phyloP scores from a whole-genome alignment of 2,888 invertebrate species.

The Caenorhabditis virilis region DNA sequence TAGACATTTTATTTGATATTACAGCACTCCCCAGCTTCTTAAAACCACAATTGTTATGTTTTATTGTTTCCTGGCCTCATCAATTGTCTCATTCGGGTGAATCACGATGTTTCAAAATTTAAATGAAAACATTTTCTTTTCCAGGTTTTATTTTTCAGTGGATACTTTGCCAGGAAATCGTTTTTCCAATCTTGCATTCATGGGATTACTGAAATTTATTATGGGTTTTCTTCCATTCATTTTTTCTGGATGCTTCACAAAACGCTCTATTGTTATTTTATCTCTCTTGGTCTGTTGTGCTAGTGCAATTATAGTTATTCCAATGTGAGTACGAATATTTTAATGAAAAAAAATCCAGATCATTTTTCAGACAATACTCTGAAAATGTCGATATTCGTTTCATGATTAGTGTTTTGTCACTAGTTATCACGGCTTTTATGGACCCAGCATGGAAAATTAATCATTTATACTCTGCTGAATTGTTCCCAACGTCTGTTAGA shows the following conservation, averaged over 20 bases:
- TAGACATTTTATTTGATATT: neutral
- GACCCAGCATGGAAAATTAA: constrained; percentile 67
- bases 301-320: constrained; percentile 16
- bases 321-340: constrained; percentile 13
- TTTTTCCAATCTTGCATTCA: constrained; percentile 48
- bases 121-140: too few relatives aligned
- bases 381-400: neutral
- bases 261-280: constrained; percentile 50
- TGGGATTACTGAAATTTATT: constrained; percentile 48
- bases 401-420: constrained; percentile 37
- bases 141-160: constrained; percentile 57
- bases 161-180: constrained; percentile 64
- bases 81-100: constrained; percentile 55
- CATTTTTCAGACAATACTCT: constrained; percentile 14
- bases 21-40: constrained; percentile 24
- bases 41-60: constrained; percentile 53
- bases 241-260: constrained; percentile 47
- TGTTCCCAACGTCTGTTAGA: constrained; percentile 56
- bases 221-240: constrained; percentile 60
- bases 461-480: constrained; percentile 64
- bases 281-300: constrained; percentile 44
- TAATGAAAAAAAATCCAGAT: constrained; percentile 2
- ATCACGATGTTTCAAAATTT: too few relatives aligned
- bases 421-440: constrained; percentile 49
- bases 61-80: constrained; percentile 61